Evolutionary conservation across 2,888 invertebrate species (phyloP).

Genomic region (Erebia aethiops): DNA sequence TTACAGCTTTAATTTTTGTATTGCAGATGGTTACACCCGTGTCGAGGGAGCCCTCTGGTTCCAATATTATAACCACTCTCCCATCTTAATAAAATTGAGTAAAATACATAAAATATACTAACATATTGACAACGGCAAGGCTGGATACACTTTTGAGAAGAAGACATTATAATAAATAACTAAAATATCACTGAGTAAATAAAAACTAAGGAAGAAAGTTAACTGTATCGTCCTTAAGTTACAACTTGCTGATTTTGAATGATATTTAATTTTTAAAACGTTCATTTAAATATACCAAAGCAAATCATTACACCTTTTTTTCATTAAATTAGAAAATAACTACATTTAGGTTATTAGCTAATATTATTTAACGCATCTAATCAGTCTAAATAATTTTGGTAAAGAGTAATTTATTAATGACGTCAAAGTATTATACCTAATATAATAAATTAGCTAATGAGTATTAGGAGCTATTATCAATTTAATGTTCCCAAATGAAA

Average conservation of each 20-base stretch:
- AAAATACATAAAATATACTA: conserved; percentile 21
- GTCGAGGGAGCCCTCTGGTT: no score
- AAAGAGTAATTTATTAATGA: no score
- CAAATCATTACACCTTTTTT: neutral
- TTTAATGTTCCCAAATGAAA: no score
- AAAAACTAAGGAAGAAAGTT: neutral
- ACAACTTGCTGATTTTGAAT: neutral
- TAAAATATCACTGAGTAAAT: neutral
- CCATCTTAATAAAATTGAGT: neutral
- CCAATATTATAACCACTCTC: neutral
- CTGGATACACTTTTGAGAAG: conserved; percentile 17
- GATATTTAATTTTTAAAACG: neutral
- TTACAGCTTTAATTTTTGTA: no score
- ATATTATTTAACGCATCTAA: no score
- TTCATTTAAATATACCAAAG: neutral
- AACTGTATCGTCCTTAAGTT: conserved; percentile 1
- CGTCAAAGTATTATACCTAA: no score
- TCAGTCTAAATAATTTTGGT: no score
- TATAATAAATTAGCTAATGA: no score
- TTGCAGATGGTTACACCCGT: no score
- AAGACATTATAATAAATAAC: conserved; percentile 30
- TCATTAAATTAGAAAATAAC: neutral
- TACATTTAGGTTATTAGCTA: neutral
- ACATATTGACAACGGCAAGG: conserved; percentile 40
- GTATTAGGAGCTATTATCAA: no score